Evolutionary conservation across 2,113 vertebrate genomes (phyloP).

Genomic region (Centropus unirufus): DNA sequence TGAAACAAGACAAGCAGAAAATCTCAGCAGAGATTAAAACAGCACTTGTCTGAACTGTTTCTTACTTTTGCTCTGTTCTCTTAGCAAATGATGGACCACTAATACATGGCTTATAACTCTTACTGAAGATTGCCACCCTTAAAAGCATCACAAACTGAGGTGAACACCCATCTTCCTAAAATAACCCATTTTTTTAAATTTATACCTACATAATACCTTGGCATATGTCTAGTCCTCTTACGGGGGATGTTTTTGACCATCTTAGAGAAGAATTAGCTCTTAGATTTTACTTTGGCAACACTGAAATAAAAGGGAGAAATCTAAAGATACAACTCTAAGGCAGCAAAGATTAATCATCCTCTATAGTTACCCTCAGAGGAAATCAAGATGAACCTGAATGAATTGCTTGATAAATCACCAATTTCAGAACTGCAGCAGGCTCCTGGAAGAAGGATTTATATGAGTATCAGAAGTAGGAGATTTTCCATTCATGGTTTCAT

Average conservation of each 20-base stretch:
- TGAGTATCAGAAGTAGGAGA: neutral
- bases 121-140: neutral
- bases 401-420: neutral
- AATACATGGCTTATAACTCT: neutral
- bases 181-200: neutral
- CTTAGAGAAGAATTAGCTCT: neutral
- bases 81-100: neutral
- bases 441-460: neutral
- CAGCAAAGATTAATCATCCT: neutral
- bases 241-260: neutral
- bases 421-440: neutral
- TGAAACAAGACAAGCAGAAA: neutral
- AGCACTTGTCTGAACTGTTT: neutral
- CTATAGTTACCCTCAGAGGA: neutral
- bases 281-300: constrained; percentile 21
- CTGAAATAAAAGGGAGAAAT: neutral
- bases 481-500: neutral
- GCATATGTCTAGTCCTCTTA: neutral
- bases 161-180: neutral
- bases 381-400: neutral
- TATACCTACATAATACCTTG: neutral
- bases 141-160: neutral
- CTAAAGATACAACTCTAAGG: neutral
- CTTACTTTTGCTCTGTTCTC: neutral
- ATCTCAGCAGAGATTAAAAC: neutral